These are phyloP conservation scores for Campoplex nolae DNA, from an alignment of 2,888 invertebrate species.

Conservation along the genomic window DNA sequence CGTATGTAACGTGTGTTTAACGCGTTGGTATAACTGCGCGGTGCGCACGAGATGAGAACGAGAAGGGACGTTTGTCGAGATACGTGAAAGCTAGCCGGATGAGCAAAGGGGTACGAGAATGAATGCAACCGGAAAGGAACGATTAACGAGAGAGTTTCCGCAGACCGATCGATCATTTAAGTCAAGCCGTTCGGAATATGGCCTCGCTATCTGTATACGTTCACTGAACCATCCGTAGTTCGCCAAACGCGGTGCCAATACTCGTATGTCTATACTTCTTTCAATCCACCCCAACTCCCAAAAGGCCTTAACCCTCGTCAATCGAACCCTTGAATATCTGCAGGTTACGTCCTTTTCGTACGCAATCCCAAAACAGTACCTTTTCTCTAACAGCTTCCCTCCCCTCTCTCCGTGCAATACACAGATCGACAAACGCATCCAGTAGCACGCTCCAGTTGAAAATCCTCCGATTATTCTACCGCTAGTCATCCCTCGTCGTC, in stretches of 20 bases:
- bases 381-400: neutral
- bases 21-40: slow-evolving; percentile 8
- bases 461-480: slow-evolving; percentile 61
- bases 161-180: slow-evolving; percentile 77
- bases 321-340: neutral
- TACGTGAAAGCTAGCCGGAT: slow-evolving; percentile 21
- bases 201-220: slow-evolving; percentile 24
- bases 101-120: slow-evolving; percentile 37
- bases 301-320: slow-evolving; percentile 11
- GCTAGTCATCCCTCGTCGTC: slow-evolving; percentile 13
- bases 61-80: slow-evolving; percentile 36
- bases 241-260: slow-evolving; percentile 11
- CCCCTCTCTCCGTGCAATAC: neutral
- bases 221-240: slow-evolving; percentile 31
- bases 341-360: slow-evolving; percentile 17
- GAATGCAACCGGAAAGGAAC: slow-evolving; percentile 73
- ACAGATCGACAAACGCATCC: slow-evolving; percentile 50
- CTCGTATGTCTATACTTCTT: neutral
- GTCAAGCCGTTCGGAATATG: slow-evolving; percentile 40
- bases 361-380: neutral
- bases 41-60: neutral
- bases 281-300: neutral
- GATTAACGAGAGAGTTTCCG: slow-evolving; percentile 79
- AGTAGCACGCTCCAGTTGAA: slow-evolving; percentile 40
- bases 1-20: slow-evolving; percentile 10